Evolutionary conservation across 2,113 vertebrate species (phyloP), one percentile per base, ranked within the genome.

Genomic region (Xerus inauris): DNA sequence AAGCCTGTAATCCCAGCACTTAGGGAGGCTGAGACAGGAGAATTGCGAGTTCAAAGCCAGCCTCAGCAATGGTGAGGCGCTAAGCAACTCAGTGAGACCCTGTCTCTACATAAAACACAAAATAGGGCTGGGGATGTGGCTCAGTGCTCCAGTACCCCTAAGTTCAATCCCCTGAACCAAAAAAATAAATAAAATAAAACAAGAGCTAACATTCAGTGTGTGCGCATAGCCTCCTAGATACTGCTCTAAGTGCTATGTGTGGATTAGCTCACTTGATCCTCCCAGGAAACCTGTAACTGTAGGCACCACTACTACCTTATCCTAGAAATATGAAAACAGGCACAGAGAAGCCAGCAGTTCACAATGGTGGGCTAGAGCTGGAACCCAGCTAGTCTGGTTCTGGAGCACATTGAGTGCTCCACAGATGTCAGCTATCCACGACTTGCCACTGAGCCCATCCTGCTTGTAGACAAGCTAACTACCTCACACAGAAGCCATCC

Each of bases 211-310:
- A n/a, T 6, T 3, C 32, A 20, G 49, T 5, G 35, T 71, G 49
- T 0, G 1, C n/a, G 8, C 1, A 67, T 1, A 8, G 6, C 1
- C 19, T 30, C 69, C 62, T 9, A 47, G 49, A 38, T 1, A 54
- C 3, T 0, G 4, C 65, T 75, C 49, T 3, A 28, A 49, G 11
- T 16, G 65, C 28, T 17, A 1, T 2, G 5, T 0, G 2, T 8
- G 5, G 30, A 42, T 6, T 1, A 75, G 28, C 62, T n/a, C 62
- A 10, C 16, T 19, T 42, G 71, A 51, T 26, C 32, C 47, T 32
- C 51, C 35, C 49, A 16, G n/a, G 69, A 85, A 83, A 83, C 62
- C 59, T 9, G 14, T 3, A 62, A 13, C 2, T 10, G 5, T 7
- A 64, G 30, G 90, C 8, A 47, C 47, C 26, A 16, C 40, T 42